Base-by-base conservation (phyloP, 2,888 invertebrate species). In the Terebella lapidaria region DNA sequence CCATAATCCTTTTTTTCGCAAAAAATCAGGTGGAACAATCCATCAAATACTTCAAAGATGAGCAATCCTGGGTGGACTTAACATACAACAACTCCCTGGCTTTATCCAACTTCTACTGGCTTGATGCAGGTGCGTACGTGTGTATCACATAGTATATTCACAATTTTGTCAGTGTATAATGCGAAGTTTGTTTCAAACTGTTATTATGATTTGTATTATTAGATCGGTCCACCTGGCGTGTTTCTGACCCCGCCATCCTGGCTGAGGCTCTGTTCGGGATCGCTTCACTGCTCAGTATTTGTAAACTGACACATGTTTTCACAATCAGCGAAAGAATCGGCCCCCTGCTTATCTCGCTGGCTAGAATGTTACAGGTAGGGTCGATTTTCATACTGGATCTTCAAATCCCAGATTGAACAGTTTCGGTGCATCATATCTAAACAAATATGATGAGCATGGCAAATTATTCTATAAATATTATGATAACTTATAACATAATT, bases 171-270 rank as follows among this genome's bases (percentile, higher is more conserved):
- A n/a, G n/a, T n/a, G n/a, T n/a, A n/a, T n/a, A n/a, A 49, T 49
- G 49, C 20, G 5, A 49, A 49, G 10, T 49, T 18, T 49, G 5
- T 18, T 35, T 35, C 10, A 15, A 15, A 35, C n/a, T 35, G n/a
- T 35, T 35, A 35, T 35, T 35, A 35, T 35, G 10, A 35, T 35
- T 35, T 15, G 10, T 35, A 35, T 35, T 35, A 35, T 35, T 35
- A 73, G 74, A 74, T 65, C 72, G 74, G 1, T 67, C 67, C 20
- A 73, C 70, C 56, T 74, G 74, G 74, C 67, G 68, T 30, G 58
- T 61, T 1, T 68, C 62, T 57, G 74, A 74, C 51, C 67, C 70
- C 5, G 62, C 62, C 54, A 71, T 70, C 35, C 58, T 73, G 18
- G 66, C 70, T 1, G 75, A 75, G 56, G 72, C 69, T 3, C 56